phyloP scores from a whole-genome alignment of 2,113 vertebrate genomes.

The Chelonoidis abingdonii region DNA sequence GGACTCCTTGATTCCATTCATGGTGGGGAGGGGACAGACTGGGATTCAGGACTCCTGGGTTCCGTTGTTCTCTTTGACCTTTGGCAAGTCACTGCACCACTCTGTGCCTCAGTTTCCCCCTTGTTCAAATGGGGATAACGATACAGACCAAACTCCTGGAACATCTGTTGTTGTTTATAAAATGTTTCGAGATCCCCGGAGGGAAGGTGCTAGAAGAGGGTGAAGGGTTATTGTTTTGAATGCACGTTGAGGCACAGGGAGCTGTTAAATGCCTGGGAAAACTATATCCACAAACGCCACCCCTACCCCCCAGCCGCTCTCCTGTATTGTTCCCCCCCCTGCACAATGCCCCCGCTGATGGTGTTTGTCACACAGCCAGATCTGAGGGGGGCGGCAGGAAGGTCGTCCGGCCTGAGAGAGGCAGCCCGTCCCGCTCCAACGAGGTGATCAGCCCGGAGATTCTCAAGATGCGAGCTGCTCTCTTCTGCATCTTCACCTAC shows the following conservation, averaged over 20 bases:
- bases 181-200: not conserved
- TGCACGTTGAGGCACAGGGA: rapidly evolving
- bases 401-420: conserved; percentile 83
- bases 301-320: not conserved
- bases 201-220: not conserved
- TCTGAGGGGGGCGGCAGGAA: conserved; percentile 73
- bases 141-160: rapidly evolving
- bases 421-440: conserved; percentile 88
- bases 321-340: not conserved
- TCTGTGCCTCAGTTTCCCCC: not conserved
- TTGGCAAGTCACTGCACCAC: not conserved
- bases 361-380: conserved; percentile 53
- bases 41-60: not conserved
- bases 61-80: not conserved
- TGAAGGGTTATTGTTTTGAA: not conserved
- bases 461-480: conserved; percentile 95
- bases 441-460: conserved; percentile 98
- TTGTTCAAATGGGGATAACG: not conserved
- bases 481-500: conserved; percentile 99
- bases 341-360: not conserved
- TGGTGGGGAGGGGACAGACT: not conserved
- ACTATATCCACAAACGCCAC: not conserved
- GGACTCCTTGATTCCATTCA: too few species aligned
- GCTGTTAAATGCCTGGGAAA: not conserved
- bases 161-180: not conserved